These are phyloP conservation scores for Mimumesa dahlbomi DNA, from an alignment of 2,888 invertebrate genomes.

Conservation along the genomic window DNA sequence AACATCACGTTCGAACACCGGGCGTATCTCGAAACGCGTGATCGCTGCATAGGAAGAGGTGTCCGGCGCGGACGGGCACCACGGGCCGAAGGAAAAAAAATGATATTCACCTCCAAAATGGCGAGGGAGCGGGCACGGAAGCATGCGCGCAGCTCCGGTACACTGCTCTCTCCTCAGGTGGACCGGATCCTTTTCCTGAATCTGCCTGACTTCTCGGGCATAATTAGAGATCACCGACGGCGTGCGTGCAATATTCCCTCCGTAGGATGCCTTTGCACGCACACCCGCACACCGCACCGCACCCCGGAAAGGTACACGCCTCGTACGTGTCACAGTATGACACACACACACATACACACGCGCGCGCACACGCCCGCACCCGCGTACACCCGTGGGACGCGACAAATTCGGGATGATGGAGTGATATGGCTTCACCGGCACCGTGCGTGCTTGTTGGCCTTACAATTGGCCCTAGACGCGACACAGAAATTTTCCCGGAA, in stretches of 20 bases:
- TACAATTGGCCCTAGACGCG: slow-evolving; percentile 47
- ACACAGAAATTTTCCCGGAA: slow-evolving; percentile 64
- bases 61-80: slow-evolving; percentile 45
- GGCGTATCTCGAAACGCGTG: slow-evolving; percentile 27
- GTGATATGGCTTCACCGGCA: slow-evolving; percentile 61
- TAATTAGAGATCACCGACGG: slow-evolving; percentile 52
- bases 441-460: too few relatives aligned
- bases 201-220: slow-evolving; percentile 60
- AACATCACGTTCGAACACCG: slow-evolving; percentile 24
- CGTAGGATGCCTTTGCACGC: too few relatives aligned
- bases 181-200: slow-evolving; percentile 58
- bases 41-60: too few relatives aligned
- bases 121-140: slow-evolving; percentile 73
- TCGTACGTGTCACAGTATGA: slow-evolving; percentile 75
- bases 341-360: too few relatives aligned
- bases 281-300: slow-evolving; percentile 57
- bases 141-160: slow-evolving; percentile 69
- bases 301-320: slow-evolving; percentile 76
- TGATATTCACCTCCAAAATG: slow-evolving; percentile 79
- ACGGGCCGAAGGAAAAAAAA: slow-evolving; percentile 62
- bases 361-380: slow-evolving; percentile 55
- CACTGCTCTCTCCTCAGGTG: slow-evolving; percentile 59
- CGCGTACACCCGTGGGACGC: slow-evolving; percentile 56
- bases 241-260: too few relatives aligned
- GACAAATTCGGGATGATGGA: slow-evolving; percentile 57